Evolutionary conservation across 1,140 invertebrate species (phyloP).

Genomic region (Ostrea edulis): DNA sequence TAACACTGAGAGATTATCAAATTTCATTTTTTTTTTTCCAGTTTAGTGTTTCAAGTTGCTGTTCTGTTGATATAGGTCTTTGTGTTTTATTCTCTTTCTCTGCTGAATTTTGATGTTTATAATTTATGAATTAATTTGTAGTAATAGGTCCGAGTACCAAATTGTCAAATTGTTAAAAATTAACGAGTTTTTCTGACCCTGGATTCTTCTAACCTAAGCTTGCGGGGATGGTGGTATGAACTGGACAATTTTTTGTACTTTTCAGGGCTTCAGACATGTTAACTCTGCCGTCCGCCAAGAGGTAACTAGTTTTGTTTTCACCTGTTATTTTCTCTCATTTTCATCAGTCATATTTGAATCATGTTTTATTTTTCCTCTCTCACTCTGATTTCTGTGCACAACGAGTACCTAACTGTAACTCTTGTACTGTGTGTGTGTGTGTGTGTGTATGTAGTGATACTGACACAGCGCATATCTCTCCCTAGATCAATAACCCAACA

Average conservation of each 20-base stretch:
- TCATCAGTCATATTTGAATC: slow-evolving; percentile 28
- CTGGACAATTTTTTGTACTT: slow-evolving; percentile 28
- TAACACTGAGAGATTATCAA: slow-evolving; percentile 1
- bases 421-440: neutral
- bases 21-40: neutral
- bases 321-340: slow-evolving; percentile 35
- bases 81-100: slow-evolving; percentile 1
- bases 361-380: slow-evolving; percentile 17
- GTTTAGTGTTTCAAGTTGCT: neutral
- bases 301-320: slow-evolving; percentile 29
- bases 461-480: neutral
- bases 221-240: slow-evolving; percentile 8
- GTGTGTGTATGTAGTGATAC: neutral
- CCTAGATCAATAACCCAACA: neutral
- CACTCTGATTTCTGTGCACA: slow-evolving; percentile 1
- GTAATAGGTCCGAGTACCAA: neutral
- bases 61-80: neutral
- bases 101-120: neutral
- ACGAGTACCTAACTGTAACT: neutral
- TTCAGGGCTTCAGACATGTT: slow-evolving; percentile 39
- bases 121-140: neutral
- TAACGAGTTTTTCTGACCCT: neutral
- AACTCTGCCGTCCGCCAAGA: slow-evolving; percentile 35
- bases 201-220: neutral
- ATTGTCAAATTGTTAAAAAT: neutral